Base-by-base conservation (phyloP, 2,888 invertebrate genomes). In the Serrognathus titanus region DNA sequence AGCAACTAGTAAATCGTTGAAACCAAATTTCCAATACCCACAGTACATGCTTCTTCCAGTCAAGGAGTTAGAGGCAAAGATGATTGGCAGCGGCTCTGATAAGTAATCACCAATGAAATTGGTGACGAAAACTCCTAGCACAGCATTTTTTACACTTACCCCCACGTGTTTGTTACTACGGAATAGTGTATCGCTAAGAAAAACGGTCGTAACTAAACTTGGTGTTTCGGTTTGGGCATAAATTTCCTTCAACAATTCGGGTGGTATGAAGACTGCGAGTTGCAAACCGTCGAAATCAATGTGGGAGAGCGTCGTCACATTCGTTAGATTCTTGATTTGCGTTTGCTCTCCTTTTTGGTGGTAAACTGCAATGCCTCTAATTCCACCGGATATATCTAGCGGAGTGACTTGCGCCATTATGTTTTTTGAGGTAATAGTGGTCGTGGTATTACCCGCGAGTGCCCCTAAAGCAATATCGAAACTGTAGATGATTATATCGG, bases 401-500 rank as follows among this genome's bases (percentile, higher is more conserved):
- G 48, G 48, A 3, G 48, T 41, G n/a, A 57, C 36, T 36, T 57
- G 51, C 13, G 48, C 47, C 24, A 52, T 11, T 36, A 52, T 48
- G 9, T 48, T 12, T 52, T 41, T 10, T 10, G 51, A 36, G 9
- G 38, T 46, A n/a, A 37, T 48, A 47, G 37, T 3, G 0, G 7
- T 35, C 20, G 5, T 2, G 13, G 1, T 31, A 38, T 10, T 20
- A 2, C 16, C 11, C 39, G 39, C 11, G 1, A 11, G 10, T 3
- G 11, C 2, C 3, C n/a, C 10, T 45, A 45, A 45, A 13, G 83
- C 77, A 59, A 76, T 76, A 66, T 81, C 83, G 40, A 85, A 75
- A 11, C 82, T 80, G 65, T 84, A 83, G 47, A 86, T 72, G 55
- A 85, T 78, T 9, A 81, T 79, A 69, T 85, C 85, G 3, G 85